Evolutionary conservation across 2,113 vertebrate genomes (phyloP), one percentile per base, ranked within the genome.

Genomic region (Tursiops truncatus): DNA sequence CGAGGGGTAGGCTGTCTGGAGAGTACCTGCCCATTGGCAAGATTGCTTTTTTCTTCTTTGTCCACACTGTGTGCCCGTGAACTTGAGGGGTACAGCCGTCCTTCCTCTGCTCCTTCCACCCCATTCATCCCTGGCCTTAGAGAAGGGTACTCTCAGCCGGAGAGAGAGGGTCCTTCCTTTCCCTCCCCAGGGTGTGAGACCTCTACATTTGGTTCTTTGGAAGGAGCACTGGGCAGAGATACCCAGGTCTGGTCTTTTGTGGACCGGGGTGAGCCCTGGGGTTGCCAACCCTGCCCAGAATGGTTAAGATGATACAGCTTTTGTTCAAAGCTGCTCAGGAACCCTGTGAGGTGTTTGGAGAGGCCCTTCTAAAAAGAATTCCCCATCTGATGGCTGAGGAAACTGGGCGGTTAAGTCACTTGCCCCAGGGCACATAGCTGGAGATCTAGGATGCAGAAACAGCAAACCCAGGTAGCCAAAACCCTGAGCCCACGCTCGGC

Each of bases 361-460:
- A 94, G n/a, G 33, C 77, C 53, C 20, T 58, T 80, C 36, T 47
- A n/a, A 5, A 20, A 91, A 60, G 23, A 2, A 9, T 76, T 38
- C 62, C 62, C 47, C 18, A 74, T 76, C 81, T 95, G 94, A 80
- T 82, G 73, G 85, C 70, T 53, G 41, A 96, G 87, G 38, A 87
- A 93, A 73, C 73, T 65, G 60, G 47, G 31, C 53, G 65, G 33
- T 68, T 82, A 89, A 87, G 56, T 80, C 84, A 82, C 21, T 87
- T 58, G 53, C 50, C 60, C n/a, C 33, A 53, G 56, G 68, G 36
- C 83, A 95, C 56, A 65, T 13, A 70, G 86, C 28, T 56, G 41
- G 70, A 62, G 50, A 62, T 63, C 38, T 41, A 26, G 60, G 76
- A 47, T n/a, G 15, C 1, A 31, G 60, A n/a, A 58, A 23, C 3